These are phyloP conservation scores for Betta splendens DNA, from an alignment of 2,797 vertebrate species.

Conservation along the genomic window DNA sequence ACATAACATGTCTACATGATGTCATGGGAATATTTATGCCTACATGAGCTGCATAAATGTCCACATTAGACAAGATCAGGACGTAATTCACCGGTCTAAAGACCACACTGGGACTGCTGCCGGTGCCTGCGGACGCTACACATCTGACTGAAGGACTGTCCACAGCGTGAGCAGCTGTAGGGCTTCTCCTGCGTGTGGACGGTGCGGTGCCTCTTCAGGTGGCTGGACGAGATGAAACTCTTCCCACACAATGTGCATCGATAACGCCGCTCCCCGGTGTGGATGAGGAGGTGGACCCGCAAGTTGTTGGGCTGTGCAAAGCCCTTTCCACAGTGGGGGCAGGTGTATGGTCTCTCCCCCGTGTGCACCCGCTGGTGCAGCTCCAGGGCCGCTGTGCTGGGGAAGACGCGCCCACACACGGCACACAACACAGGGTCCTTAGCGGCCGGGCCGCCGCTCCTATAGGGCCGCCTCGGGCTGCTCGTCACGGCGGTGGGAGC, in stretches of 20 bases:
- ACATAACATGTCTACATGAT: constrained; percentile 30
- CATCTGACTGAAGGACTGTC: constrained; percentile 79
- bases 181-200: constrained; percentile 81
- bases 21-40: constrained; percentile 37
- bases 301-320: constrained; percentile 78
- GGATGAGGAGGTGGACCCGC: constrained; percentile 77
- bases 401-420: constrained; percentile 68
- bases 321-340: constrained; percentile 78
- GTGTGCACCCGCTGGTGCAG: constrained; percentile 74
- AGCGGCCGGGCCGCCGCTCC: neutral
- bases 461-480: constrained; percentile 45
- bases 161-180: constrained; percentile 76
- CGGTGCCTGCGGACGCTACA: constrained; percentile 76
- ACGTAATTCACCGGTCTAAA: constrained; percentile 36
- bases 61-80: neutral
- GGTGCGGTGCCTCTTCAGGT: constrained; percentile 76
- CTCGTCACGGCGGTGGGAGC: constrained; percentile 16
- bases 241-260: constrained; percentile 75
- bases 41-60: constrained; percentile 18
- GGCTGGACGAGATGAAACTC: constrained; percentile 77
- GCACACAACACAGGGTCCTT: constrained; percentile 60
- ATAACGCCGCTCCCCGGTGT: constrained; percentile 76
- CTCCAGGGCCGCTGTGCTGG: constrained; percentile 58
- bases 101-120: constrained; percentile 77
- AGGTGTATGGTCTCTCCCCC: constrained; percentile 76